Evolutionary conservation across 2,797 vertebrate species (phyloP).

Genomic region (Monodelphis domestica): DNA sequence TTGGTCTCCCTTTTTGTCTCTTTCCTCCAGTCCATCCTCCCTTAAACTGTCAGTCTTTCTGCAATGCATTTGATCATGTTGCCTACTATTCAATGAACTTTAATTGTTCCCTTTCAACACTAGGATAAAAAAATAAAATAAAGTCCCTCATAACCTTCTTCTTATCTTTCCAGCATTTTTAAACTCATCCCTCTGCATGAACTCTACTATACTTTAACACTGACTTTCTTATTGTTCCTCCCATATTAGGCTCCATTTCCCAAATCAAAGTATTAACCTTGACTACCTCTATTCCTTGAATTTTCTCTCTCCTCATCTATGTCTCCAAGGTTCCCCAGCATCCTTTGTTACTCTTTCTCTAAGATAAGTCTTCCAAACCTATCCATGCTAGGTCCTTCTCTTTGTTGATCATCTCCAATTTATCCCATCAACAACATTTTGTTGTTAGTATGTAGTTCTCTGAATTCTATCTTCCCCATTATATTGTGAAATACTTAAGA

Average conservation of each 20-base stretch:
- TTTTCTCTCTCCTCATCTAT: neutral
- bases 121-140: neutral
- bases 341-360: neutral
- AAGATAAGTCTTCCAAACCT: neutral
- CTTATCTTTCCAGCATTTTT: neutral
- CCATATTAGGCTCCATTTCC: neutral
- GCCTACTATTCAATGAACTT: neutral
- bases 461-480: neutral
- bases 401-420: neutral
- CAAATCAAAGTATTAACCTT: neutral
- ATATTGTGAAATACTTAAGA: neutral
- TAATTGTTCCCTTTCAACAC: neutral
- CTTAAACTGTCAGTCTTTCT: neutral
- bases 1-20: neutral
- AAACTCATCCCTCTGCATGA: neutral
- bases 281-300: neutral
- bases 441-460: neutral
- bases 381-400: neutral
- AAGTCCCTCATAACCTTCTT: neutral
- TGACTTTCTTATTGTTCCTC: neutral
- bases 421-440: too few species aligned
- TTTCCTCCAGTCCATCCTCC: neutral
- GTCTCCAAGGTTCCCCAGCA: too few species aligned
- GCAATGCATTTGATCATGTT: neutral
- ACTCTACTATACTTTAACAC: neutral